Conservation (phyloP, 2,113 vertebrate genomes). For the Stegastes partitus region DNA sequence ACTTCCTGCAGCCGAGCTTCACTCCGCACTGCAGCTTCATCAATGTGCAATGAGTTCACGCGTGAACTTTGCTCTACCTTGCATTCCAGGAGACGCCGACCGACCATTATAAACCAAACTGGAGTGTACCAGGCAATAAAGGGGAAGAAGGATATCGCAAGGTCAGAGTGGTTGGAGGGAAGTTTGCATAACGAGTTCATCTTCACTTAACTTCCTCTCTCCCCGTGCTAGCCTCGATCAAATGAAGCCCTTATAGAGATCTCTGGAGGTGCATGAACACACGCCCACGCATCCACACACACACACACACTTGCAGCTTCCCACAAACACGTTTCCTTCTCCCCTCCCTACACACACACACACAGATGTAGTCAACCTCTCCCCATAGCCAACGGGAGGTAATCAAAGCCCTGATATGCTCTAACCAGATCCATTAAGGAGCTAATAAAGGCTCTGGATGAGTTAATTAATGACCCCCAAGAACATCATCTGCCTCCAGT, state of each 20-base stretch:
- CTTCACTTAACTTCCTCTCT: neutral
- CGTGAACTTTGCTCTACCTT: neutral
- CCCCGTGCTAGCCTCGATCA: conserved; percentile 2
- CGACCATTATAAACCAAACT: neutral
- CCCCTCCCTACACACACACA: neutral
- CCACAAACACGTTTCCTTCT: neutral
- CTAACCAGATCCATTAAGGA: conserved; percentile 83
- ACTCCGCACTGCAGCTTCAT: neutral
- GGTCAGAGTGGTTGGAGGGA: conserved; percentile 10
- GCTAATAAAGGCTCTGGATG: conserved; percentile 80
- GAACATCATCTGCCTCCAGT: conserved; percentile 79
- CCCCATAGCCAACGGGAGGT: conserved; percentile 71
- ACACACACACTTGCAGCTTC: neutral
- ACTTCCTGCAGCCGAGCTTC: neutral
- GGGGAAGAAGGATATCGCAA: neutral
- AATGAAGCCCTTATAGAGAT: conserved; percentile 10
- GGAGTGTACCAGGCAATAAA: no score
- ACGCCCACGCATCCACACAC: neutral
- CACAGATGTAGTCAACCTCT: conserved; percentile 50
- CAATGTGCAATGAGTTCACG: neutral
- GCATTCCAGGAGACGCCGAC: neutral
- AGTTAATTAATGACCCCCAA: conserved; percentile 83
- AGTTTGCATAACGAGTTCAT: conserved; percentile 1
- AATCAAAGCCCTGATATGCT: conserved; percentile 79
- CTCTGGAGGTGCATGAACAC: conserved; percentile 2